Evolutionary conservation across 2,888 invertebrate species (phyloP), one percentile per base, ranked within the genome.

Genomic region (Chymomyza fuscimana): DNA sequence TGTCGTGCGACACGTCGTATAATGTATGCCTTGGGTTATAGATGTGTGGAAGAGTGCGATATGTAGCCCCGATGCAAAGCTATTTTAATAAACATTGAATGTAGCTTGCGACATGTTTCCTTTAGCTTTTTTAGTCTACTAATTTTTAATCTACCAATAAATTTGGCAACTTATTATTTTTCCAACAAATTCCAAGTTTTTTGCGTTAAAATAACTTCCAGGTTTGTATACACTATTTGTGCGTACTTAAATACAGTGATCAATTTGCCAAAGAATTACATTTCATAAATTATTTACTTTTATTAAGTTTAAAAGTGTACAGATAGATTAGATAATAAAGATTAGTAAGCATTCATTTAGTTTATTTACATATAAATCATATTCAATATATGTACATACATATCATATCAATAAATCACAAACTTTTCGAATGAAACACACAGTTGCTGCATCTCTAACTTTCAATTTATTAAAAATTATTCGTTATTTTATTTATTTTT

Each of bases 351-450:
- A 25, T 25, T 58, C 58, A 19, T 54, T 67, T 65, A 51, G 52
- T 19, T 71, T 60, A 65, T 76, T 61, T 74, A 63, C 70, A 54
- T 54, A 54, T 54, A 19, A 59, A 60, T 60, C 19, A 46, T 19
- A 22, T 22, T 25, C 59, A 59, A 29, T 25, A 60, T 51, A 66
- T 58, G 73, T 63, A 71, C 67, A 66, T 71, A 73, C 66, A 71
- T 69, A 40, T 50, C 29, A 32, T 54, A 9, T 64, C 6, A 32
- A 40, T 62, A 36, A 36, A 36, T 46, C 36, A 40, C 36, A 62
- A 62, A 63, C 50, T 50, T 25, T n/a, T 64, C 25, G 22, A 64
- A 67, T 77, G 54, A 79, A 86, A 83, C 70, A 73, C 72, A 40
- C 46, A 65, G 63, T 32, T n/a, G 63, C 68, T 79, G 70, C 71